These are phyloP conservation scores for Operophtera brumata DNA, from an alignment of 2,888 invertebrate genomes.

Conservation along the genomic window DNA sequence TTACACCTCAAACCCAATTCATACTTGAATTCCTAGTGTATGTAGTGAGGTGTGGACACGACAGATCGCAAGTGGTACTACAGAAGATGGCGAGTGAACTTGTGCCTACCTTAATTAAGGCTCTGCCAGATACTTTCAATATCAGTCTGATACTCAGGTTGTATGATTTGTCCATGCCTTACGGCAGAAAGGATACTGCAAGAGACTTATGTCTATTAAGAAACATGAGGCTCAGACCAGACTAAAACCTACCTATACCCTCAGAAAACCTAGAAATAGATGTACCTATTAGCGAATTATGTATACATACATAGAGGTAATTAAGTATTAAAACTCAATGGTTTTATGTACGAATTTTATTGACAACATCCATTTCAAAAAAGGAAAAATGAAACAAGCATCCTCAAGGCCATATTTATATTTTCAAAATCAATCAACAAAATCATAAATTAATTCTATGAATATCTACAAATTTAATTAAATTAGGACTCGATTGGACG, in stretches of 20 bases:
- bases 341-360: slow-evolving; percentile 15
- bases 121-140: slow-evolving; percentile 88
- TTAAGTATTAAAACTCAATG: slow-evolving; percentile 18
- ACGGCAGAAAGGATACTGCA: slow-evolving; percentile 91
- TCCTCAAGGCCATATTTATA: slow-evolving; percentile 47
- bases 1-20: slow-evolving; percentile 91
- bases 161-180: slow-evolving; percentile 87
- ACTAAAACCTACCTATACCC: slow-evolving; percentile 28
- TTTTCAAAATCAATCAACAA: slow-evolving; percentile 61
- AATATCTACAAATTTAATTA: slow-evolving; percentile 18
- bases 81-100: slow-evolving; percentile 88
- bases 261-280: slow-evolving; percentile 1
- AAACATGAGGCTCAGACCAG: slow-evolving; percentile 86
- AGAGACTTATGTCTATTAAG: slow-evolving; percentile 92
- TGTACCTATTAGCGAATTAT: slow-evolving; percentile 1
- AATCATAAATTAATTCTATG: slow-evolving; percentile 58
- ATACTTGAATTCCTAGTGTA: slow-evolving; percentile 88
- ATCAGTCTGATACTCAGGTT: slow-evolving; percentile 87
- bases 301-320: not conserved
- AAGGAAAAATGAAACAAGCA: slow-evolving; percentile 34
- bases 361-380: slow-evolving; percentile 5
- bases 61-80: slow-evolving; percentile 85
- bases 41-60: slow-evolving; percentile 88
- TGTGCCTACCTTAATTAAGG: slow-evolving; percentile 90
- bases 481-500: slow-evolving; percentile 24